A percentile compares a stretch with the other conserved stretches of the same genome.
These are phyloP conservation scores for Phalacrocorax brasilianus DNA, from an alignment of 2,113 vertebrate genomes.

Conservation along the genomic window DNA sequence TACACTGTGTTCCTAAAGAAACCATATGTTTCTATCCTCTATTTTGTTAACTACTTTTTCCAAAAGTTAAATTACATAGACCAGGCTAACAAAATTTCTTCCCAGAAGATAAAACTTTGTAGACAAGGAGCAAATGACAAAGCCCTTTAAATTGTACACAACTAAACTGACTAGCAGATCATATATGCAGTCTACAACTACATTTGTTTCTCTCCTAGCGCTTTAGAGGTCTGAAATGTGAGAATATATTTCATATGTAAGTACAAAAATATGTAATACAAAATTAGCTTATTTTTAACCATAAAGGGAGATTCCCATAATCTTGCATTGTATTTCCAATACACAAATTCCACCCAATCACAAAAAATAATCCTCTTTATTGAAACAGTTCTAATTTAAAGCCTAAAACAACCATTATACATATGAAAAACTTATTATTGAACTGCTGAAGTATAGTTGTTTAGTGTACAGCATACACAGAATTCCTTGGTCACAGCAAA, in stretches of 20 bases:
- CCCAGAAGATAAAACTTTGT: background rate
- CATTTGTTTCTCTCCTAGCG: background rate
- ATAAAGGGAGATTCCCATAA: background rate
- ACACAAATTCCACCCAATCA: background rate
- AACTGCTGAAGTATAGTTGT: background rate
- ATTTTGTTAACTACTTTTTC: background rate
- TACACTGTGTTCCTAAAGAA: background rate
- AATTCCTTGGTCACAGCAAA: background rate
- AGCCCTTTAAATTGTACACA: background rate
- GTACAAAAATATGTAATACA: background rate
- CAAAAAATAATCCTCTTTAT: background rate
- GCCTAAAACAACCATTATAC: background rate
- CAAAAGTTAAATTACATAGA: background rate
- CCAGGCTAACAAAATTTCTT: background rate
- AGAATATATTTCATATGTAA: background rate
- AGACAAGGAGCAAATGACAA: background rate
- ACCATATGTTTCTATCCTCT: background rate
- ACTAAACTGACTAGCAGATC: background rate
- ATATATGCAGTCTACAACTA: background rate
- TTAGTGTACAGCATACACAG: background rate
- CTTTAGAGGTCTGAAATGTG: background rate
- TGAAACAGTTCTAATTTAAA: slow-evolving; percentile 13
- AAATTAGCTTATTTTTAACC: background rate
- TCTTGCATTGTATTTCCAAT: background rate
- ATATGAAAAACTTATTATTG: background rate